Evolutionary conservation across 2,888 invertebrate genomes (phyloP), one percentile per base, ranked within the genome.

Genomic region (Zhuqinia jingwanae): DNA sequence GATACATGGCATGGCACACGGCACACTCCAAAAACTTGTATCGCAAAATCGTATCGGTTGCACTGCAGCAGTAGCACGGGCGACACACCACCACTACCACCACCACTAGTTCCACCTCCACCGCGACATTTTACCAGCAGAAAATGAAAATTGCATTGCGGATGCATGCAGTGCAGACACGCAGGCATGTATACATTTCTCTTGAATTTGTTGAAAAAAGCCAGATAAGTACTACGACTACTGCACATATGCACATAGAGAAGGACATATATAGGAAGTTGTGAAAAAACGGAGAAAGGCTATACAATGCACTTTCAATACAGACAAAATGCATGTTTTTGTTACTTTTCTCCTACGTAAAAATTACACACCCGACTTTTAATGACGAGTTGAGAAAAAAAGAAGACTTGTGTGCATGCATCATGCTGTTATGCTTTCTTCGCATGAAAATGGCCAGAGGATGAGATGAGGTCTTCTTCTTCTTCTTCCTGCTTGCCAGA

Each of bases 91-190:
- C 68, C 17, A 15, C 65, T 0, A 20, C 68, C 17, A 53, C n/a
- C 17, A n/a, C n/a, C n/a, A n/a, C n/a, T n/a, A n/a, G n/a, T n/a
- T n/a, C 65, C 2, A 20, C 68, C 17, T 17, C n/a, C 17, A 65
- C 42, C 13, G 20, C 68, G 17, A 68, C 45, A 68, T 68, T 20
- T 3, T 36, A 36, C 1, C 20, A 22, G 17, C 73, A 36, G 15
- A 42, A 60, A 81, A 73, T 73, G 81, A 81, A 81, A 81, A 81
- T 60, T 81, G 60, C 36, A 50, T 22, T 79, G 79, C 79, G 68
- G 65, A 79, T 17, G 1, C 30, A 27, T 30, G n/a, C 22, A 30
- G 50, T n/a, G 47, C 20, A 70, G 20, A 20, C 56, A 6, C 45
- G 20, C 20, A 20, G 17, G 17, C n/a, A 45, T 70, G 20, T 56